Evolutionary conservation across 2,888 invertebrate species (phyloP).

Genomic region (Drosophila nr. perissopoda): DNA sequence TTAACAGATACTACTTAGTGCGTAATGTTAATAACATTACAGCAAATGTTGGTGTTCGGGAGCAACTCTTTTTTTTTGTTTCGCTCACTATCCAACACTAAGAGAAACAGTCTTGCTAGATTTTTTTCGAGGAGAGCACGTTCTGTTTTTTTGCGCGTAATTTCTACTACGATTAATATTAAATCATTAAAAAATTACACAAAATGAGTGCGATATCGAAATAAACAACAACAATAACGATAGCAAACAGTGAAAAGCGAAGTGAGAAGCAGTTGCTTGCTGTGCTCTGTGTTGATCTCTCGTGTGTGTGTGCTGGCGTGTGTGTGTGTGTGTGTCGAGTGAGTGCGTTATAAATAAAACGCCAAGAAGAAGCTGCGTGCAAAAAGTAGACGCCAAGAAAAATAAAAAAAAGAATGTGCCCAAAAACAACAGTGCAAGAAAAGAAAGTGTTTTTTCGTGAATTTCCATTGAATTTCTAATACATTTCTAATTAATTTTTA

Average conservation of each 20-base stretch:
- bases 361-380: constrained; percentile 72
- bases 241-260: constrained; percentile 34
- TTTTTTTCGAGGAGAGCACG: constrained; percentile 49
- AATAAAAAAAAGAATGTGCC: constrained; percentile 74
- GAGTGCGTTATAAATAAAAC: constrained; percentile 75
- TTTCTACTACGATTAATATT: constrained; percentile 47
- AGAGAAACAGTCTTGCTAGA: constrained; percentile 39
- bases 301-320: constrained; percentile 45
- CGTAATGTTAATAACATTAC: constrained; percentile 27
- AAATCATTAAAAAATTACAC: constrained; percentile 44
- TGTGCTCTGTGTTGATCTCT: constrained; percentile 27
- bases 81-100: constrained; percentile 21
- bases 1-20: background rate
- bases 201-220: constrained; percentile 46
- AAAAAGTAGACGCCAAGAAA: constrained; percentile 69
- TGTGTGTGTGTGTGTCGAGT: constrained; percentile 49
- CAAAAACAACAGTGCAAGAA: constrained; percentile 66
- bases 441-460: constrained; percentile 69
- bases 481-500: constrained; percentile 54
- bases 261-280: constrained; percentile 29
- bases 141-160: constrained; percentile 36
- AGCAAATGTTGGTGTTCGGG: constrained; percentile 16
- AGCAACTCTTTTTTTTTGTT: constrained; percentile 17
- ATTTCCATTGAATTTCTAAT: constrained; percentile 51
- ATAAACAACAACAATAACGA: constrained; percentile 28